Conservation (phyloP, 2,888 invertebrate genomes). For the Seladonia tumulorum region DNA sequence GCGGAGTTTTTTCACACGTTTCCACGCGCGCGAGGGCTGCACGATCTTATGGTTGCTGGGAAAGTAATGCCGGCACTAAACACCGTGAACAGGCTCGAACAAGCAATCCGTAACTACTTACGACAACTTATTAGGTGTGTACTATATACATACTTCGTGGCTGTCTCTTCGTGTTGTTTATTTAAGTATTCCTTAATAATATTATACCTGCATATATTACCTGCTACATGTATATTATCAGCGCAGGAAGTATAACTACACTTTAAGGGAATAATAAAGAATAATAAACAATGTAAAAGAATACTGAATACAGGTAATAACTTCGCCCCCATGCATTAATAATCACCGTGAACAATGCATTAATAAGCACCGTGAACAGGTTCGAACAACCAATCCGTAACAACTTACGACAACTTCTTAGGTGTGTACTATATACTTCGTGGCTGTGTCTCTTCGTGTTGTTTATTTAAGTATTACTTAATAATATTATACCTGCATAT, state of each 20-base stretch:
- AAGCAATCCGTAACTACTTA: background rate
- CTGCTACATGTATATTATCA: too few relatives aligned
- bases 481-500: too few relatives aligned
- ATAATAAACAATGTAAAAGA: too few relatives aligned
- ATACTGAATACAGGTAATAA: background rate
- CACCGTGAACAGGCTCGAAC: background rate
- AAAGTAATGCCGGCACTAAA: background rate
- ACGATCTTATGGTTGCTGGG: background rate
- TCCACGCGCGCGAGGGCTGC: background rate
- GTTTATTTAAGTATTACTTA: background rate
- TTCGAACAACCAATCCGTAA: background rate
- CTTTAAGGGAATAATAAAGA: too few relatives aligned
- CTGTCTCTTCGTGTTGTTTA: background rate
- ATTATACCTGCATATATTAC: too few relatives aligned
- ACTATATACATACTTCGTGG: background rate
- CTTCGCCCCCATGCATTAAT: too few relatives aligned
- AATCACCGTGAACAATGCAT: too few relatives aligned
- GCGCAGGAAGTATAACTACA: too few relatives aligned
- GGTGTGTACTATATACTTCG: background rate
- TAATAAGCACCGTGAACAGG: background rate
- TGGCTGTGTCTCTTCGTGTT: background rate
- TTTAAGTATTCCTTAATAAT: background rate
- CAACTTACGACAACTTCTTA: background rate
- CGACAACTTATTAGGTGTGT: background rate
- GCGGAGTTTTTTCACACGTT: constrained; percentile 55